These are phyloP conservation scores for Grantiella picta DNA, from an alignment of 2,113 vertebrate species.

Conservation along the genomic window DNA sequence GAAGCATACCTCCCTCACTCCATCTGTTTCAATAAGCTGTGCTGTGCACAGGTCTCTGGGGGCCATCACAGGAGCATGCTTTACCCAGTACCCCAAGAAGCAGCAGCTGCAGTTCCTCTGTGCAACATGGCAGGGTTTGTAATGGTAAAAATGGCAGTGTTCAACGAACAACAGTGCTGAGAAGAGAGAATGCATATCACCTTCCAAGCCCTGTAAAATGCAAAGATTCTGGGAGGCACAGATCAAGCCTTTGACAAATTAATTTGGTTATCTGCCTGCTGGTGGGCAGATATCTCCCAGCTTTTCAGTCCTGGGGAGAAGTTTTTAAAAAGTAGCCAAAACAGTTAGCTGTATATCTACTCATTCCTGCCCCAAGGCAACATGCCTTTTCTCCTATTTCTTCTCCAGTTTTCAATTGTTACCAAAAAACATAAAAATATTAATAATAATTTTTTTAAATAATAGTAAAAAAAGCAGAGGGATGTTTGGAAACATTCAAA, in stretches of 20 bases:
- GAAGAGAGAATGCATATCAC: background rate
- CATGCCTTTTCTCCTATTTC: background rate
- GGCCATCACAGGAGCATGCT: background rate
- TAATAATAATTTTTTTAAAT: background rate
- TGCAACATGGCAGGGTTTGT: background rate
- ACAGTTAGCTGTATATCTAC: constrained; percentile 5
- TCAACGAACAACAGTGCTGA: background rate
- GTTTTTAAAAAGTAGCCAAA: constrained; percentile 2
- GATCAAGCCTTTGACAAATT: constrained; percentile 2
- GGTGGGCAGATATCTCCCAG: background rate
- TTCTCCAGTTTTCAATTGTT: background rate
- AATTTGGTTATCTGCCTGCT: background rate
- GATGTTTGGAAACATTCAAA: background rate
- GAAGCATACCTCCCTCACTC: constrained; percentile 1
- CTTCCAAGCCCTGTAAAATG: background rate
- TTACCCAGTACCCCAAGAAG: background rate
- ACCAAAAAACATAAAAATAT: background rate
- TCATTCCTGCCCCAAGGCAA: background rate
- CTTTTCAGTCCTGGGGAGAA: background rate
- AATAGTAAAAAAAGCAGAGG: background rate
- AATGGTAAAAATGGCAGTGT: constrained; percentile 2
- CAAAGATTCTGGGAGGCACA: background rate
- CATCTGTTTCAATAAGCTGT: constrained; percentile 21
- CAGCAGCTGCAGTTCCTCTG: background rate
- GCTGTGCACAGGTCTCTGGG: background rate